Percentiles rank a stretch among this genome's conserved stretches.
phyloP scores from a whole-genome alignment of 2,797 vertebrate species.

The Malacoctenus gilli region DNA sequence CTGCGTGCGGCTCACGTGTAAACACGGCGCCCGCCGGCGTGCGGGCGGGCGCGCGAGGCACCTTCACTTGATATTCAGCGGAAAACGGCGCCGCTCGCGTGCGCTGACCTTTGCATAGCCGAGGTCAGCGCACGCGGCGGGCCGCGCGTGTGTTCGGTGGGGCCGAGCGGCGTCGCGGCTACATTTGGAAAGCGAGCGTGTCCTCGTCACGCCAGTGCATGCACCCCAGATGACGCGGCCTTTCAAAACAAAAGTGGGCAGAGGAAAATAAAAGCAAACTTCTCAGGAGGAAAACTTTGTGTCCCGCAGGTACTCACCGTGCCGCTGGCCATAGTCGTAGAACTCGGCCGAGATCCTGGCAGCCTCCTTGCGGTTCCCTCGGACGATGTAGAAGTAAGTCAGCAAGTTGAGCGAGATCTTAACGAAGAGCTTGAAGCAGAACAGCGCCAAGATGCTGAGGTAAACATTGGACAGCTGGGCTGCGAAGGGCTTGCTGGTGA shows the following conservation, averaged over 20 bases:
- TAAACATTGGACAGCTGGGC: constrained; percentile 93
- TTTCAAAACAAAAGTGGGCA: constrained; percentile 1
- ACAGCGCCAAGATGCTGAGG: constrained; percentile 95
- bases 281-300: too few species aligned
- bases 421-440: constrained; percentile 97
- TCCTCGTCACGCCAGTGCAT: background rate
- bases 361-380: constrained; percentile 94
- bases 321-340: constrained; percentile 89
- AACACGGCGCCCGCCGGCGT: constrained; percentile 33
- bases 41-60: too few species aligned
- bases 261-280: too few species aligned
- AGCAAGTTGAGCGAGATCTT: constrained; percentile 96
- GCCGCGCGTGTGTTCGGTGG: too few species aligned
- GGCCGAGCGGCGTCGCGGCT: background rate
- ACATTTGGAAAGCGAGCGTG: too few species aligned
- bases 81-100: background rate
- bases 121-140: too few species aligned
- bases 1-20: constrained; percentile 55
- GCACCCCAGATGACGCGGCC: background rate
- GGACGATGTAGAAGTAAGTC: constrained; percentile 95
- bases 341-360: constrained; percentile 96
- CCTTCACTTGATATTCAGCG: too few species aligned
- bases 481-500: constrained; percentile 85
- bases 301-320: constrained; percentile 87
- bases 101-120: constrained; percentile 20